A percentile compares a stretch with the other conserved stretches of the same genome.
Evolutionary conservation across 2,888 invertebrate species (phyloP).

Genomic region (Baronia brevicornis): DNA sequence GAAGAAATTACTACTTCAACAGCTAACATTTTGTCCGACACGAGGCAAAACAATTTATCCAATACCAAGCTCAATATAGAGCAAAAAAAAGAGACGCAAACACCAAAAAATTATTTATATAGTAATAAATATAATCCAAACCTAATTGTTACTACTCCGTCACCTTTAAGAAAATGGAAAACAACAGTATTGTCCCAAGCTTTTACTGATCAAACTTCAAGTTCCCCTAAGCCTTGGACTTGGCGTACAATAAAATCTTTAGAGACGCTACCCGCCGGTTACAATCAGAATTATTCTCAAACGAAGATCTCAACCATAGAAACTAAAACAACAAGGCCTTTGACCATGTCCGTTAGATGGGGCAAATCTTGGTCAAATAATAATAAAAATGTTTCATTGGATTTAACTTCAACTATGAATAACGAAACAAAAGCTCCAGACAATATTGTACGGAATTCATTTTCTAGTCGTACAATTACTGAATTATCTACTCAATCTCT

Average conservation of each 20-base stretch:
- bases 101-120: too few species aligned
- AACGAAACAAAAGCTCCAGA: too few species aligned
- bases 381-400: not conserved
- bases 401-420: too few species aligned
- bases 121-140: too few species aligned
- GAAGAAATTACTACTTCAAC: too few species aligned
- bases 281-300: not conserved
- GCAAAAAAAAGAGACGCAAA: too few species aligned
- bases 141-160: not conserved
- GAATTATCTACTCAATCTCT: not conserved
- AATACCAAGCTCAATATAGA: too few species aligned
- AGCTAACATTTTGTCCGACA: too few species aligned
- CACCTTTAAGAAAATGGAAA: not conserved
- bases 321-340: slow-evolving; percentile 3
- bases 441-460: too few species aligned
- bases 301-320: not conserved
- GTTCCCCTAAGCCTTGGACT: slow-evolving; percentile 1
- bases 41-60: too few species aligned
- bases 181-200: not conserved
- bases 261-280: not conserved
- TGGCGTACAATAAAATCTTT: slow-evolving; percentile 5
- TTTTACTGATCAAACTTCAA: not conserved
- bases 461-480: slow-evolving; percentile 1
- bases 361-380: slow-evolving; percentile 2
- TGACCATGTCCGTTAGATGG: slow-evolving; percentile 3